Percentiles rank a stretch among this genome's conserved stretches.
These are phyloP conservation scores for Pseudopodoces humilis DNA, from an alignment of 2,113 vertebrate species.

Conservation along the genomic window DNA sequence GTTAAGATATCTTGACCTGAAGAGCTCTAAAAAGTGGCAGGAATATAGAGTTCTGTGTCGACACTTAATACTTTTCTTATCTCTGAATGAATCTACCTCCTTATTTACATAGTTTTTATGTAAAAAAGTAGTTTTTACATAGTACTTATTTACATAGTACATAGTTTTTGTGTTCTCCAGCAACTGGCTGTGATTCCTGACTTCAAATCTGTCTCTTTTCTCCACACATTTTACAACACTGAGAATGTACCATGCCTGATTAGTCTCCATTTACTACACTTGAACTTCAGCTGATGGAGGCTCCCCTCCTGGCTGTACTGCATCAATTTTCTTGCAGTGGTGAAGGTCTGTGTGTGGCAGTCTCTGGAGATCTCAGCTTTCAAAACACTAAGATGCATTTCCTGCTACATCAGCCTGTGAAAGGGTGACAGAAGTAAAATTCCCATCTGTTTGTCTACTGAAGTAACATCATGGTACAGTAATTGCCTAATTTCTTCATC, in stretches of 20 bases:
- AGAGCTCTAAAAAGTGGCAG: background rate
- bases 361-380: background rate
- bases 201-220: background rate
- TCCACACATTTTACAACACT: background rate
- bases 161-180: background rate
- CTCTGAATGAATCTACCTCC: background rate
- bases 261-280: background rate
- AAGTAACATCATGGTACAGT: background rate
- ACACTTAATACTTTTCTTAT: background rate
- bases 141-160: too few species aligned
- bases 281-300: background rate
- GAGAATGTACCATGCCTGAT: background rate
- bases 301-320: background rate
- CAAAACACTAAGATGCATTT: background rate
- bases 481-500: background rate
- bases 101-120: too few species aligned
- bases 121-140: too few species aligned
- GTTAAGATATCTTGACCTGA: background rate
- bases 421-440: background rate
- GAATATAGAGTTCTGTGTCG: background rate
- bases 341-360: background rate
- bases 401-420: background rate
- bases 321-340: background rate
- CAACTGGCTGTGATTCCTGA: background rate
- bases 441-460: background rate